Evolutionary conservation across 2,797 vertebrate species (phyloP).

Genomic region (Ptychobarbus kaznakovi): DNA sequence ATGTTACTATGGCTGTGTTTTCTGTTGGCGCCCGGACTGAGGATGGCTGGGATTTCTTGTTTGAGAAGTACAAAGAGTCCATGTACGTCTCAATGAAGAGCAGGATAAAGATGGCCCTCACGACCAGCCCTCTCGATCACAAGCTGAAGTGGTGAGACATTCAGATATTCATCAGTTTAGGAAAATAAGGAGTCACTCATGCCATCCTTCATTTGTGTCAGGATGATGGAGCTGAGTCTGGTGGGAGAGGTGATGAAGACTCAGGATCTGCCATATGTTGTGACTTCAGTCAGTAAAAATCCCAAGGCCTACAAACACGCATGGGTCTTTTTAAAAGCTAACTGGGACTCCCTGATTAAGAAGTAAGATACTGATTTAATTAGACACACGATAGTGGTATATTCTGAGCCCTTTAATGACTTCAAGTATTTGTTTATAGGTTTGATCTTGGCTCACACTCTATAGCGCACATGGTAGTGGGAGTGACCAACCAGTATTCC

Average conservation of each 20-base stretch:
- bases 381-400: not conserved
- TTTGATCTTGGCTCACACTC: conserved; percentile 86
- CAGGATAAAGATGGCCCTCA: conserved; percentile 81
- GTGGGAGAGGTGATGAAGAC: conserved; percentile 85
- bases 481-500: conserved; percentile 85
- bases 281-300: conserved; percentile 80
- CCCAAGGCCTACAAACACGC: conserved; percentile 81
- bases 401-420: not conserved
- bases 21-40: conserved; percentile 81
- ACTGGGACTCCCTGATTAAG: conserved; percentile 85
- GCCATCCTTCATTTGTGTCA: conserved; percentile 58
- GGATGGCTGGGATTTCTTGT: conserved; percentile 90
- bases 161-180: not conserved
- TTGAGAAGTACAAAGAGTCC: conserved; percentile 81
- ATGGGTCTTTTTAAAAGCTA: conserved; percentile 86
- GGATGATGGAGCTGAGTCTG: conserved; percentile 89
- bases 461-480: conserved; percentile 78
- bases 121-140: conserved; percentile 74
- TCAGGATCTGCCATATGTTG: conserved; percentile 85
- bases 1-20: conserved; percentile 86
- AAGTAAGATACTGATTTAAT: conserved; percentile 77
- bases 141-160: conserved; percentile 86
- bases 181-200: not conserved
- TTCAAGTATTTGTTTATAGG: conserved; percentile 68
- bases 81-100: conserved; percentile 79